Evolutionary conservation across 2,113 vertebrate species (phyloP).

Genomic region (Mixornis gularis): DNA sequence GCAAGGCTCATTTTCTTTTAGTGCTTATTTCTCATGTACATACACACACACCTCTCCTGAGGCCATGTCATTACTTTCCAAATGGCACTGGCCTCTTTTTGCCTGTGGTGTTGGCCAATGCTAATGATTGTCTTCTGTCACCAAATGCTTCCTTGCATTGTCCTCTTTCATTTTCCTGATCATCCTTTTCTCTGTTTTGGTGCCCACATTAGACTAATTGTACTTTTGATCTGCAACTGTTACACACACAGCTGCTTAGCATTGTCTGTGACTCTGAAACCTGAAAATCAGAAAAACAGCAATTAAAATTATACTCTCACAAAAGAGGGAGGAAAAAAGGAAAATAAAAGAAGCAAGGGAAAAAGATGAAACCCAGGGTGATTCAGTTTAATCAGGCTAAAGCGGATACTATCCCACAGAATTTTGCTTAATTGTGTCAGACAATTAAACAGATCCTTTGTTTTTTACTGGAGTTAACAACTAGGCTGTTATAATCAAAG

Average conservation of each 20-base stretch:
- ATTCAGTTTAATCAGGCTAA: background rate
- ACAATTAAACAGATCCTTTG: background rate
- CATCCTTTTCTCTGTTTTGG: conserved; percentile 35
- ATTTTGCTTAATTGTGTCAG: background rate
- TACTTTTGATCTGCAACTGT: conserved; percentile 42
- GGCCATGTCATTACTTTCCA: conserved; percentile 54
- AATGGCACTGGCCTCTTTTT: conserved; percentile 44
- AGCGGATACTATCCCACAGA: background rate
- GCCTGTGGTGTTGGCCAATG: background rate
- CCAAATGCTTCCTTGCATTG: conserved; percentile 12
- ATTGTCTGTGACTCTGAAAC: background rate
- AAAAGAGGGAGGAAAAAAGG: background rate
- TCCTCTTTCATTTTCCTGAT: conserved; percentile 43
- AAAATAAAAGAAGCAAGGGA: fast-evolving
- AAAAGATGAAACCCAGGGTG: background rate
- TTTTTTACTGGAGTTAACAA: background rate
- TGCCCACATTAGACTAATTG: conserved; percentile 48
- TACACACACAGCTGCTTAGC: conserved; percentile 18
- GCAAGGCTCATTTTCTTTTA: conserved; percentile 59
- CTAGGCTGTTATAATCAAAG: background rate
- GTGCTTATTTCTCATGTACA: conserved; percentile 39
- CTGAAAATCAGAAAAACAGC: conserved; percentile 26
- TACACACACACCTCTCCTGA: conserved; percentile 51
- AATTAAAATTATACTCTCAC: background rate
- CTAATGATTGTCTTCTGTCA: conserved; percentile 43